Conservation (phyloP, 2,888 invertebrate species). For the Plebejus anna region DNA sequence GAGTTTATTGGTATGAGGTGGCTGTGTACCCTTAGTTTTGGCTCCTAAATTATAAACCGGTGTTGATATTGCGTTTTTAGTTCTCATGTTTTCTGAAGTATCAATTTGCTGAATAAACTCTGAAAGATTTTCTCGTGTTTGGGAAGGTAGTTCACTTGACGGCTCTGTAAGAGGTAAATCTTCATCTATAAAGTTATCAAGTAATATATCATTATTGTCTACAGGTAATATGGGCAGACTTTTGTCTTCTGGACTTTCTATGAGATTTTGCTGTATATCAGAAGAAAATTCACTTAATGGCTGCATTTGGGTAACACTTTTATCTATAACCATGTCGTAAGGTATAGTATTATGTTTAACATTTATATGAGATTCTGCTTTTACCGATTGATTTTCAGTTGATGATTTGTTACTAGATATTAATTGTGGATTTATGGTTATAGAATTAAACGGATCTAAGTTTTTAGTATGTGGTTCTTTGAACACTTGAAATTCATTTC, state of each 20-base stretch:
- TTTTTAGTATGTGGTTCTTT: background rate
- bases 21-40: background rate
- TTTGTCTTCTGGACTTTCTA: background rate
- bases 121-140: background rate
- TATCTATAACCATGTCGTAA: background rate
- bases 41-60: background rate
- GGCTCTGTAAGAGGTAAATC: background rate
- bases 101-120: background rate
- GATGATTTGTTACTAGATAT: background rate
- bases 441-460: background rate
- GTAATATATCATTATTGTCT: background rate
- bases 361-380: background rate
- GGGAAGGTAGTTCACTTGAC: background rate
- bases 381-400: background rate
- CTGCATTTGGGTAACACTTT: background rate
- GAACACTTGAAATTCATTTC: background rate
- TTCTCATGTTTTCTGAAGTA: background rate
- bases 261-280: background rate
- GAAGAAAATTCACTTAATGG: background rate
- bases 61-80: background rate
- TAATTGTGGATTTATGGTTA: background rate
- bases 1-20: background rate
- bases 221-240: no score
- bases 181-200: background rate
- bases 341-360: background rate